These are phyloP conservation scores for Esox masquinongy DNA, from an alignment of 2,797 vertebrate genomes.

Conservation along the genomic window DNA sequence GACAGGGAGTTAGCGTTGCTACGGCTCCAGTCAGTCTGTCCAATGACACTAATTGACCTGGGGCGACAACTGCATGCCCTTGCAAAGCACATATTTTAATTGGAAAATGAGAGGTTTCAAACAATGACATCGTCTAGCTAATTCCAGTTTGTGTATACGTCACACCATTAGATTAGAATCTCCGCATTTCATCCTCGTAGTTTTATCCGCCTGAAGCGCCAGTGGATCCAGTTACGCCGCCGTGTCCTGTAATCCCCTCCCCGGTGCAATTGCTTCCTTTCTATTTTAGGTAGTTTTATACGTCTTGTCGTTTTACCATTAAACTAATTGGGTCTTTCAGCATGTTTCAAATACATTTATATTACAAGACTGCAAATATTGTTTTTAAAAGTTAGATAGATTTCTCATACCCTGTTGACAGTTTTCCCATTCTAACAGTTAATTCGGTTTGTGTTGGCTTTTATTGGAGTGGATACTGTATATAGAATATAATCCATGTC, in stretches of 20 bases:
- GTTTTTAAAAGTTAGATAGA: slow-evolving; percentile 2
- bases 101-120: not conserved
- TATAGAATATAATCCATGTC: slow-evolving; percentile 43
- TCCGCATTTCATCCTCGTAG: not conserved
- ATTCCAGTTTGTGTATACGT: not conserved
- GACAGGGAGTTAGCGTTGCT: not conserved
- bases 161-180: not conserved
- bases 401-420: not conserved
- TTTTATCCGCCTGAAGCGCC: not conserved
- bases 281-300: not conserved
- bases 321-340: not conserved
- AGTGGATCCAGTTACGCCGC: not conserved
- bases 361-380: slow-evolving; percentile 5
- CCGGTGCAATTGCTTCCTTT: not conserved
- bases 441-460: slow-evolving; percentile 31
- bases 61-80: not conserved
- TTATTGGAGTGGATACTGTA: slow-evolving; percentile 35
- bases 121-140: not conserved
- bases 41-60: not conserved
- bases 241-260: not conserved
- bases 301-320: not conserved
- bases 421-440: slow-evolving; percentile 8
- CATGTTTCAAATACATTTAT: slow-evolving; percentile 2
- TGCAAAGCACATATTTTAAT: not conserved
- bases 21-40: not conserved